These are phyloP conservation scores for Cheilosia vernalis DNA, from an alignment of 2,888 invertebrate genomes.

Conservation along the genomic window DNA sequence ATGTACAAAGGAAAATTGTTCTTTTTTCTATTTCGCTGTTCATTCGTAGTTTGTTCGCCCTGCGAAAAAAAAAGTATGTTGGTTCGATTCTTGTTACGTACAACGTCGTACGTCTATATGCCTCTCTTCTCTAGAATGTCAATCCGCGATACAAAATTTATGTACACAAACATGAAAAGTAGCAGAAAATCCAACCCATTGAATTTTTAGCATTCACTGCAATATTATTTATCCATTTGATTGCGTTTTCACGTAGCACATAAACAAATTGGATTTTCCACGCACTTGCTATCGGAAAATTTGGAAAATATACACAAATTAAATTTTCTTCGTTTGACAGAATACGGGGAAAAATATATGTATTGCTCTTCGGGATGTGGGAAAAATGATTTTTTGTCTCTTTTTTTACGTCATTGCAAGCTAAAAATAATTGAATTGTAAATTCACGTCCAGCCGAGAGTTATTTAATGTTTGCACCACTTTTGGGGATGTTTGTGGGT, in stretches of 20 bases:
- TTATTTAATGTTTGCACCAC: constrained; percentile 58
- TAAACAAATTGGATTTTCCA: constrained; percentile 4
- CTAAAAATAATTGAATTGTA: constrained; percentile 72
- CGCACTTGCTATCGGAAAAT: neutral
- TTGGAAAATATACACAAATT: constrained; percentile 19
- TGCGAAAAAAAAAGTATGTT: constrained; percentile 42
- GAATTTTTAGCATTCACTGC: constrained; percentile 9
- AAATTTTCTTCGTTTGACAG: constrained; percentile 59
- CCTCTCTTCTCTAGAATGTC: constrained; percentile 65
- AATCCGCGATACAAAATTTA: constrained; percentile 63
- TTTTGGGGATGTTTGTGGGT: neutral
- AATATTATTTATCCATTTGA: constrained; percentile 2
- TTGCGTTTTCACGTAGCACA: constrained; percentile 5
- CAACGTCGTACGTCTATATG: constrained; percentile 27
- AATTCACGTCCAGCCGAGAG: constrained; percentile 42
- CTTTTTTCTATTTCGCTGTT: constrained; percentile 26
- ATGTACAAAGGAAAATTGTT: constrained; percentile 66
- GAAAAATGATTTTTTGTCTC: constrained; percentile 71
- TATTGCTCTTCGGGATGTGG: constrained; percentile 61
- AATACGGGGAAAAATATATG: constrained; percentile 68
- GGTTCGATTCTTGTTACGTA: constrained; percentile 28
- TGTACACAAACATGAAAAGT: constrained; percentile 62
- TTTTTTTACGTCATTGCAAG: constrained; percentile 74
- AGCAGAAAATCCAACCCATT: constrained; percentile 2
- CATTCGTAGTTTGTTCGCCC: constrained; percentile 21